Evolutionary conservation across 2,888 invertebrate genomes (phyloP), one percentile per base, ranked within the genome.

Genomic region (Malachius bipustulatus): DNA sequence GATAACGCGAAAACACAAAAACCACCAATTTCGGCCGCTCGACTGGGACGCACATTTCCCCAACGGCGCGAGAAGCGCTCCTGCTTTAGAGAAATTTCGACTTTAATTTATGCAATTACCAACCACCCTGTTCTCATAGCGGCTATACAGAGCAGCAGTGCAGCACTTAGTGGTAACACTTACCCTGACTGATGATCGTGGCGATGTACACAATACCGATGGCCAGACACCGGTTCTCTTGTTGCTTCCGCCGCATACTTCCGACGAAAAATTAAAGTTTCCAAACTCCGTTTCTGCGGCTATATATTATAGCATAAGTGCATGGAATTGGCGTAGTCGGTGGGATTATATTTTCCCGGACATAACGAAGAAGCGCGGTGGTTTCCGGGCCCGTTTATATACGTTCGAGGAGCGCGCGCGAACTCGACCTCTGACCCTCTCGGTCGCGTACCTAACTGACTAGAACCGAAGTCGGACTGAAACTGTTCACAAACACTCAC

Each of bases 141-240:
- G 38, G 39, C 45, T 47, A 45, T 56, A 55, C 55, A 32, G 55
- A 52, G 51, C 48, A 45, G 46, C 49, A 46, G 33, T 36, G 30
- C n/a, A n/a, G n/a, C n/a, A n/a, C n/a, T n/a, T n/a, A 19, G 24
- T 19, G n/a, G 24, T n/a, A 37, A 33, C 41, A 53, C 54, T 54
- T 49, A 72, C 73, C 73, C 64, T 72, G 71, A 51, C 71, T 71
- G 51, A 73, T 69, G 46, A 73, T 71, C 24, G 72, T 72, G 45
- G 70, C 68, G 52, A 73, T 69, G 48, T 73, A 72, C 44, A 73
- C 64, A 51, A 72, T 57, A 60, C 69, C 71, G 53, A 72, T 70
- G 41, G 68, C 66, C 46, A 72, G 59, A 46, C 56, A 60, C 55
- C 68, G 57, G 45, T 57, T 57, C 34, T 55, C 55, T 40, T 57